phyloP scores from a whole-genome alignment of 2,888 invertebrate species.

The Acronicta psi region DNA sequence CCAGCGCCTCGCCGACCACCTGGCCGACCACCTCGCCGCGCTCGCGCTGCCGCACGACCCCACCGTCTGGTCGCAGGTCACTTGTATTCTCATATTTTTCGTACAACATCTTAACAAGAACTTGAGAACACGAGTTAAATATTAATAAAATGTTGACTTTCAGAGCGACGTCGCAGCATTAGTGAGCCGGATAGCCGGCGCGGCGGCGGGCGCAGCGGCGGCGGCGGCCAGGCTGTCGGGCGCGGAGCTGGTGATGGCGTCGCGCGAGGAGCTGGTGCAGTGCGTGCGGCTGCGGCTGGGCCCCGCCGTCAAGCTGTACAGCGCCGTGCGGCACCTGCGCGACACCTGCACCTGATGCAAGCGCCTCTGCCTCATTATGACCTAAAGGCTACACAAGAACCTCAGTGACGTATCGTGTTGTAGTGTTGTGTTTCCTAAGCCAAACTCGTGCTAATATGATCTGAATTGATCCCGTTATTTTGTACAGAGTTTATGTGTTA shows the following conservation, averaged over 20 bases:
- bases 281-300: constrained; percentile 94
- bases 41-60: constrained; percentile 74
- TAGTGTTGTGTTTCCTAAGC: constrained; percentile 25
- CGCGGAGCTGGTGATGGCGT: constrained; percentile 94
- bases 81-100: not conserved
- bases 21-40: constrained; percentile 66
- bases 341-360: constrained; percentile 65
- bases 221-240: constrained; percentile 92
- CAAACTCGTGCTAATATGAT: constrained; percentile 20
- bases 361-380: constrained; percentile 47
- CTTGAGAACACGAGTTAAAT: too few relatives aligned
- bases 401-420: constrained; percentile 46
- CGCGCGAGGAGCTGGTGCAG: constrained; percentile 94
- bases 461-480: not conserved
- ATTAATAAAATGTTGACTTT: constrained; percentile 86
- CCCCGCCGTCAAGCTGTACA: constrained; percentile 92
- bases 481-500: not conserved
- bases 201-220: constrained; percentile 71
- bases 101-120: too few relatives aligned
- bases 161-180: constrained; percentile 77
- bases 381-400: constrained; percentile 26
- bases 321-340: constrained; percentile 74
- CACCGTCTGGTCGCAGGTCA: constrained; percentile 75
- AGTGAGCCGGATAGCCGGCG: constrained; percentile 72
- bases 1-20: constrained; percentile 48